These are phyloP conservation scores for Neodiprion fabricii DNA, from an alignment of 1,140 invertebrate species.

Conservation along the genomic window DNA sequence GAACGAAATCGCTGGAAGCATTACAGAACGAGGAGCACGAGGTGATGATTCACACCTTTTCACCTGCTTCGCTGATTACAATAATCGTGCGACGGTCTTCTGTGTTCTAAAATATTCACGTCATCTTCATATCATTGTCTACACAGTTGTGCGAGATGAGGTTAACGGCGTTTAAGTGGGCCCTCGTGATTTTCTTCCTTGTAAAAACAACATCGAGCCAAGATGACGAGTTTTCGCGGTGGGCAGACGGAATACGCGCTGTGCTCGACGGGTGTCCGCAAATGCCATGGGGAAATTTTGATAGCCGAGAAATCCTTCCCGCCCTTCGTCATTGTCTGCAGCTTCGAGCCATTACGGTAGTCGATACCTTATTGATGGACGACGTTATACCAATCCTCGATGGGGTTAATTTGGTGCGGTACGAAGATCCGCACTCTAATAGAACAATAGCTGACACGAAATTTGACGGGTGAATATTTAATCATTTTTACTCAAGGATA, in stretches of 20 bases:
- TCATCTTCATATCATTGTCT: neutral
- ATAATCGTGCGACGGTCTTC: no score
- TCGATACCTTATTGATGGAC: constrained; percentile 42
- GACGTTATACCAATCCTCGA: constrained; percentile 49
- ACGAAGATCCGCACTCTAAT: constrained; percentile 21
- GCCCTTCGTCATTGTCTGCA: constrained; percentile 44
- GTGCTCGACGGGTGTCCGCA: constrained; percentile 45
- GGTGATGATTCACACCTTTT: no score
- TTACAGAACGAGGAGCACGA: no score
- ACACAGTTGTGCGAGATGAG: constrained; percentile 10
- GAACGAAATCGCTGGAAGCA: no score
- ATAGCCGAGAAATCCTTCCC: constrained; percentile 40
- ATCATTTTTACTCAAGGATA: no score
- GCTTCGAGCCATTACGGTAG: constrained; percentile 34
- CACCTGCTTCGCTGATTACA: no score
- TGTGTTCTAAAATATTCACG: no score
- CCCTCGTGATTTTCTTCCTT: constrained; percentile 29
- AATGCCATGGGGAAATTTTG: constrained; percentile 25
- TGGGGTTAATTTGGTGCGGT: constrained; percentile 46
- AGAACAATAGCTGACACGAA: neutral
- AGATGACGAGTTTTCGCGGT: constrained; percentile 35
- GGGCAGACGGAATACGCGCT: constrained; percentile 34
- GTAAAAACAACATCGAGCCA: constrained; percentile 16
- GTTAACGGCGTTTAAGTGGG: constrained; percentile 37
- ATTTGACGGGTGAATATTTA: constrained; percentile 19